Percentiles rank a stretch among this genome's conserved stretches.
phyloP scores from a whole-genome alignment of 2,797 vertebrate genomes.

The Threskiornis aethiopicus region DNA sequence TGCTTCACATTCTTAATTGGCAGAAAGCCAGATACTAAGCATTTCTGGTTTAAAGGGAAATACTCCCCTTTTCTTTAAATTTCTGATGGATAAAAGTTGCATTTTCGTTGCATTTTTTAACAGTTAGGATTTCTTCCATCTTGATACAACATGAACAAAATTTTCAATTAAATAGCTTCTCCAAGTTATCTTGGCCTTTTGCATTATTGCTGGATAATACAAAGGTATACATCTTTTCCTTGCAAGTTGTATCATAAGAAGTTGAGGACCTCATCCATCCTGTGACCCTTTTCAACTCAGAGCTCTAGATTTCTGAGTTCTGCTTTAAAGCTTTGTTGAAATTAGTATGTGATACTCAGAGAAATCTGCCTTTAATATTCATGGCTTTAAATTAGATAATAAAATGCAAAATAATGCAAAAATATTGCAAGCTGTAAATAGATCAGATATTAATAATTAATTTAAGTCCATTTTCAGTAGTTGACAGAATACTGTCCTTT shows the following conservation, averaged over 20 bases:
- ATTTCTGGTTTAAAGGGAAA: slow-evolving; percentile 43
- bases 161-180: not conserved
- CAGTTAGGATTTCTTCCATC: not conserved
- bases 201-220: not conserved
- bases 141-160: not conserved
- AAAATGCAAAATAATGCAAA: not conserved
- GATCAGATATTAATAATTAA: not conserved
- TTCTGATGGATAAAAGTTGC: not conserved
- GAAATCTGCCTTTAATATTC: not conserved
- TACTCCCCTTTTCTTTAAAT: not conserved
- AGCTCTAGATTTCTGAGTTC: not conserved
- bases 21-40: slow-evolving; percentile 38
- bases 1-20: slow-evolving; percentile 56
- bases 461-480: not conserved
- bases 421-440: not conserved
- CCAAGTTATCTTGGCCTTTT: not conserved
- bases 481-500: not conserved
- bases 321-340: not conserved
- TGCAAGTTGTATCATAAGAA: not conserved
- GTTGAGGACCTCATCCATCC: not conserved
- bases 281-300: not conserved
- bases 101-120: not conserved
- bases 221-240: not conserved
- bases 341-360: not conserved
- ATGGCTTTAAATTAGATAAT: not conserved